phyloP scores from a whole-genome alignment of 2,113 vertebrate species.

The Empidonax traillii region DNA sequence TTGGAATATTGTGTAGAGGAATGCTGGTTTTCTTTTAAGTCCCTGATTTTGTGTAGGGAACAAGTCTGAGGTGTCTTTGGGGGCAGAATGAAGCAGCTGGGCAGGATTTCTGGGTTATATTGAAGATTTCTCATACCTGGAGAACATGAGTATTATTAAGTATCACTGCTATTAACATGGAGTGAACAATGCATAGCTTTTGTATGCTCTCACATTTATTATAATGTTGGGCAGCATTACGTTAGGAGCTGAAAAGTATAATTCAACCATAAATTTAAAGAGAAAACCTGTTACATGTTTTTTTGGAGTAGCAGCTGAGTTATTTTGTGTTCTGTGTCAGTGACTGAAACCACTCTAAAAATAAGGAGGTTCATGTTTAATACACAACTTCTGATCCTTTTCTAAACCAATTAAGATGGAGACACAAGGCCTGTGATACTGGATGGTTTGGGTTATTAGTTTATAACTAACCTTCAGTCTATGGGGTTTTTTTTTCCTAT shows the following conservation, averaged over 20 bases:
- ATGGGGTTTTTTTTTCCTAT: neutral
- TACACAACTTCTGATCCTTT: neutral
- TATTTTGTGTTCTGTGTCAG: neutral
- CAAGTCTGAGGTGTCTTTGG: neutral
- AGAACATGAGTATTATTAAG: neutral
- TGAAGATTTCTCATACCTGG: neutral
- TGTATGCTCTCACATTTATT: neutral
- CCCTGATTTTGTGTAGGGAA: neutral
- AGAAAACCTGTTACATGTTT: neutral
- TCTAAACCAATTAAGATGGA: neutral
- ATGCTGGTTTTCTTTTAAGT: neutral
- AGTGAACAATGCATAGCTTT: neutral
- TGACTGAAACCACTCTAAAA: neutral
- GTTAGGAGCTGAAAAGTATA: neutral
- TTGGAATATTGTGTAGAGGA: neutral
- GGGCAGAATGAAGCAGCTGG: neutral
- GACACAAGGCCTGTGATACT: neutral
- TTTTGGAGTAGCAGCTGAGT: neutral
- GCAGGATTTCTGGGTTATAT: neutral
- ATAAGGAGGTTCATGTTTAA: neutral
- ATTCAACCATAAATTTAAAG: neutral
- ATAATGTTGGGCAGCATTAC: neutral
- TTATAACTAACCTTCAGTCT: neutral
- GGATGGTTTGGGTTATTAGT: neutral
- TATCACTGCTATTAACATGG: neutral